phyloP scores from a whole-genome alignment of 2,113 vertebrate species.

The Melanocharis versteri region DNA sequence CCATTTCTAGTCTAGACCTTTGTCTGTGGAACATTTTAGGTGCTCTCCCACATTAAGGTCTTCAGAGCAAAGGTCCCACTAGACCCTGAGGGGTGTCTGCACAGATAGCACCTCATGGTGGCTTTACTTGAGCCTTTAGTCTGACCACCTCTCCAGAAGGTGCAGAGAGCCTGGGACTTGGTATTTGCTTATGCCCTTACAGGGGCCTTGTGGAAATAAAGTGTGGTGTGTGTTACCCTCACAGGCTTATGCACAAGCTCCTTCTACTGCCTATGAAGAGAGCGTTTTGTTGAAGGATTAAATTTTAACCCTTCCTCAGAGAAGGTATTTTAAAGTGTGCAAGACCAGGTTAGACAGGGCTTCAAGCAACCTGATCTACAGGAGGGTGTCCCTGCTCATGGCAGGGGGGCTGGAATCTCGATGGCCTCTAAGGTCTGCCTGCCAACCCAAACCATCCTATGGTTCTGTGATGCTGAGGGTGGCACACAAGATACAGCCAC shows the following conservation, averaged over 20 bases:
- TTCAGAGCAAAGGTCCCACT: background rate
- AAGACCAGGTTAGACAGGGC: background rate
- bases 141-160: background rate
- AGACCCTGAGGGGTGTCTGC: background rate
- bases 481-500: background rate
- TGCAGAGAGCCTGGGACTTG: background rate
- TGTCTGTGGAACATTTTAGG: background rate
- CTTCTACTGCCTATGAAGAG: background rate
- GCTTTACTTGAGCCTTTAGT: background rate
- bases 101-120: background rate
- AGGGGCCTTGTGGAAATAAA: background rate
- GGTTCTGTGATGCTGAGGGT: background rate
- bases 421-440: background rate
- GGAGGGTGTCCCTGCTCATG: background rate
- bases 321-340: background rate
- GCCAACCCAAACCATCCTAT: background rate
- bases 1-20: background rate
- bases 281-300: background rate
- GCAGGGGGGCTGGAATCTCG: fast-evolving
- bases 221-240: background rate
- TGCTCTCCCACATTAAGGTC: background rate
- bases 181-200: fast-evolving
- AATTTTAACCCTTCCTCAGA: background rate
- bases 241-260: background rate
- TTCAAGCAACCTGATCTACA: background rate